phyloP scores from a whole-genome alignment of 2,797 vertebrate genomes.

The Enteromius radiatus region DNA sequence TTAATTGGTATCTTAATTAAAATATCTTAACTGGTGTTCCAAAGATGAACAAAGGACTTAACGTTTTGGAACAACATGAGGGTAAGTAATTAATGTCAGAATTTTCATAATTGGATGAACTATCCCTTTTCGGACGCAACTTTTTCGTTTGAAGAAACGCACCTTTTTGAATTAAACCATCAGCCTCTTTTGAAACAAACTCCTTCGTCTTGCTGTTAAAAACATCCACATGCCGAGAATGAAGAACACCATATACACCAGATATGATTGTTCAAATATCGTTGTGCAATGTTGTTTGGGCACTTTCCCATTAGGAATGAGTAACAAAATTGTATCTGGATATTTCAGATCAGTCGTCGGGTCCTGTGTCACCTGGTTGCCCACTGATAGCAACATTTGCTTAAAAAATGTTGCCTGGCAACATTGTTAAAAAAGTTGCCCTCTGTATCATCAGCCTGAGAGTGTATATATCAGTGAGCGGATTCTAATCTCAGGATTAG shows the following conservation, averaged over 20 bases:
- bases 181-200: too few relatives aligned
- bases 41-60: background rate
- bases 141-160: too few relatives aligned
- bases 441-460: background rate
- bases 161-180: too few relatives aligned
- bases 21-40: too few relatives aligned
- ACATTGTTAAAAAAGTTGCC: background rate
- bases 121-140: too few relatives aligned
- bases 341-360: background rate
- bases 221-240: too few relatives aligned
- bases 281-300: background rate
- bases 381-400: background rate
- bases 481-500: constrained; percentile 29
- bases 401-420: too few relatives aligned
- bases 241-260: too few relatives aligned
- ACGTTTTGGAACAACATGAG: background rate
- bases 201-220: too few relatives aligned
- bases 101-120: background rate
- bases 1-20: too few relatives aligned
- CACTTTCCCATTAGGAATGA: background rate
- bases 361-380: background rate
- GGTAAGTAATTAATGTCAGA: background rate
- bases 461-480: background rate
- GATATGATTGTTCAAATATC: too few relatives aligned
- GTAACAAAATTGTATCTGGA: background rate